Conservation (phyloP, 2,888 invertebrate genomes). For the Crepidodera aurea region DNA sequence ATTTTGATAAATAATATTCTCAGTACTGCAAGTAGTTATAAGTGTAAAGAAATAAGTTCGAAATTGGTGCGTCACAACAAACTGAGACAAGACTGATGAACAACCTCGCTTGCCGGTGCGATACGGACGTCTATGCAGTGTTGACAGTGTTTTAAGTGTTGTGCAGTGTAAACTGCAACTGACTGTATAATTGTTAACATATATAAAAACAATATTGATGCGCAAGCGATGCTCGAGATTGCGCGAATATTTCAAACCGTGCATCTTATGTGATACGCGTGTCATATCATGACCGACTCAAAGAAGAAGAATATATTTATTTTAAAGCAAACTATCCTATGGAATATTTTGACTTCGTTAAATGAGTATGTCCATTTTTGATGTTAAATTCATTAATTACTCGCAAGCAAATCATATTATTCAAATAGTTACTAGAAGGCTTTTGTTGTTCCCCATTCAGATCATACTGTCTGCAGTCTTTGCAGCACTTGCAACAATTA, state of each 20-base stretch:
- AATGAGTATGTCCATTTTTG: too few relatives aligned
- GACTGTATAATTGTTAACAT: constrained; percentile 57
- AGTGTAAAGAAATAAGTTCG: constrained; percentile 24
- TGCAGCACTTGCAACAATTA: too few relatives aligned
- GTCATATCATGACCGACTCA: constrained; percentile 40
- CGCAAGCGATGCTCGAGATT: constrained; percentile 16
- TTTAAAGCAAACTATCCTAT: too few relatives aligned
- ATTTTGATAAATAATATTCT: neutral
- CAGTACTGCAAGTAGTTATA: constrained; percentile 4
- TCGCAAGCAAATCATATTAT: too few relatives aligned
- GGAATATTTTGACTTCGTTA: too few relatives aligned
- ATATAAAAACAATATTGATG: constrained; percentile 47
- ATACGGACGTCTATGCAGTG: constrained; percentile 45
- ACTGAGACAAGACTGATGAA: constrained; percentile 44
- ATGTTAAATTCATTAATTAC: too few relatives aligned
- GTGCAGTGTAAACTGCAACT: constrained; percentile 49
- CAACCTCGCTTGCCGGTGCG: constrained; percentile 42
- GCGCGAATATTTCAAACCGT: constrained; percentile 23
- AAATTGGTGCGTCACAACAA: constrained; percentile 33
- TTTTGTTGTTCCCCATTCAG: too few relatives aligned
- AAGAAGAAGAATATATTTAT: constrained; percentile 37
- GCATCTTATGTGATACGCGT: constrained; percentile 39
- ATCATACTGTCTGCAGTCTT: too few relatives aligned
- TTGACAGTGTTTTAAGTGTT: constrained; percentile 58
- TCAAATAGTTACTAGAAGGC: too few relatives aligned